These are phyloP conservation scores for Hydropsyche tenuis DNA, from an alignment of 1,140 invertebrate genomes.

Conservation along the genomic window DNA sequence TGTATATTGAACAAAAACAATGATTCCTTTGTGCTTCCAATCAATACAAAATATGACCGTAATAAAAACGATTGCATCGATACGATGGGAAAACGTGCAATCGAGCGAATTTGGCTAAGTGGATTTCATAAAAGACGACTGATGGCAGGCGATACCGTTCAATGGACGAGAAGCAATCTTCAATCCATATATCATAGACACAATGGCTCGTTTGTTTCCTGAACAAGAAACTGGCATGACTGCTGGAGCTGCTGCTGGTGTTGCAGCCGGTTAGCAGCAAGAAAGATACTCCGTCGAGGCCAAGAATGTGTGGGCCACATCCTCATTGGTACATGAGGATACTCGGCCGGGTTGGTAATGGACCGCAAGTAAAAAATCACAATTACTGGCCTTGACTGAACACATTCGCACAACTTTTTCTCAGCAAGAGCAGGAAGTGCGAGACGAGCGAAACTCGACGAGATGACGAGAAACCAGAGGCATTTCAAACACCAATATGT, in stretches of 20 bases:
- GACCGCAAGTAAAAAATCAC: constrained; percentile 40
- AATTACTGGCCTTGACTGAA: constrained; percentile 45
- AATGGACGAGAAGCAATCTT: no score
- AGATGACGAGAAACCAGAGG: constrained; percentile 39
- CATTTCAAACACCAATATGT: constrained; percentile 14
- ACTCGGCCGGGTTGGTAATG: constrained; percentile 31
- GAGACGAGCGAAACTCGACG: constrained; percentile 36
- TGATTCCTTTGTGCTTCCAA: no score
- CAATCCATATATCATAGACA: no score
- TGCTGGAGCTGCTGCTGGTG: neutral
- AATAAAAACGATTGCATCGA: no score
- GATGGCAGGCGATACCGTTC: no score
- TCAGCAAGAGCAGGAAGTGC: constrained; percentile 42
- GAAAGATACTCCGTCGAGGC: constrained; percentile 27
- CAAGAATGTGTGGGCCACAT: constrained; percentile 42
- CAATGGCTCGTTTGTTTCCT: constrained; percentile 1
- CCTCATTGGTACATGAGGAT: constrained; percentile 39
- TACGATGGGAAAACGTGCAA: no score
- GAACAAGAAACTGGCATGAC: neutral
- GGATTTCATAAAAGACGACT: no score
- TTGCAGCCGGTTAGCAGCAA: neutral
- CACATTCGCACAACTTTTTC: constrained; percentile 43
- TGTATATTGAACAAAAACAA: no score
- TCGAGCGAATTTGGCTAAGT: no score
- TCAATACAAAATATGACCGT: no score